Evolutionary conservation across 37 sponge, comb jelly and placozoan genomes (phyloP).

Genomic region (Mnemiopsis leidyi): DNA sequence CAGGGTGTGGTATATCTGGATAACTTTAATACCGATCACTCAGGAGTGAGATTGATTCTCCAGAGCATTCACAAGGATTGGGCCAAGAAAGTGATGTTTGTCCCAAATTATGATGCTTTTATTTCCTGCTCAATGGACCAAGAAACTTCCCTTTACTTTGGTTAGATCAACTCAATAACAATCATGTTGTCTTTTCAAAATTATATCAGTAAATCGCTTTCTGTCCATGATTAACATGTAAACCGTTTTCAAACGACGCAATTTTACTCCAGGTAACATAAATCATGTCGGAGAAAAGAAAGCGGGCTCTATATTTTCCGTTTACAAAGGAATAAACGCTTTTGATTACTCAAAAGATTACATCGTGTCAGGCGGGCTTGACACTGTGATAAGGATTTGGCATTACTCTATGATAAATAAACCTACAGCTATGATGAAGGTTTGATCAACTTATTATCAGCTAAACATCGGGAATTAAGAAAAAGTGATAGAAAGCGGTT

Average conservation of each 20-base stretch:
- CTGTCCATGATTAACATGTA: too few relatives aligned
- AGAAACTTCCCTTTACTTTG: constrained; percentile 73
- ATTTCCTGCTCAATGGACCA: constrained; percentile 81
- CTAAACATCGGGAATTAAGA: too few relatives aligned
- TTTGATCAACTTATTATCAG: too few relatives aligned
- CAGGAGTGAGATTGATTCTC: constrained; percentile 13
- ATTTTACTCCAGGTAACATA: constrained; percentile 23
- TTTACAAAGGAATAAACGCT: constrained; percentile 81
- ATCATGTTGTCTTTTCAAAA: too few relatives aligned
- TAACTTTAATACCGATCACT: too few relatives aligned
- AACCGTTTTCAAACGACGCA: too few relatives aligned
- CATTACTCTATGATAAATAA: constrained; percentile 80
- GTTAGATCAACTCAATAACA: too few relatives aligned
- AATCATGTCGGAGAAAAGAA: constrained; percentile 40
- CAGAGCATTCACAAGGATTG: constrained; percentile 84
- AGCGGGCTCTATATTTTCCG: constrained; percentile 68
- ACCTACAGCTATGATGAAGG: constrained; percentile 73
- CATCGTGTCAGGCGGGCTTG: constrained; percentile 88
- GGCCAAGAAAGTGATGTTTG: constrained; percentile 79
- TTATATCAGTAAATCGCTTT: too few relatives aligned
- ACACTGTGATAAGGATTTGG: constrained; percentile 81
- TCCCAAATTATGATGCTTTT: constrained; percentile 69
- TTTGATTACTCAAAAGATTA: constrained; percentile 82
- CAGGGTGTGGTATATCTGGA: too few relatives aligned
- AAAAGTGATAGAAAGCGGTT: too few relatives aligned